A percentile compares a stretch with the other conserved stretches of the same genome.
phyloP scores from a whole-genome alignment of 2,113 vertebrate species.

The Callipepla californica region DNA sequence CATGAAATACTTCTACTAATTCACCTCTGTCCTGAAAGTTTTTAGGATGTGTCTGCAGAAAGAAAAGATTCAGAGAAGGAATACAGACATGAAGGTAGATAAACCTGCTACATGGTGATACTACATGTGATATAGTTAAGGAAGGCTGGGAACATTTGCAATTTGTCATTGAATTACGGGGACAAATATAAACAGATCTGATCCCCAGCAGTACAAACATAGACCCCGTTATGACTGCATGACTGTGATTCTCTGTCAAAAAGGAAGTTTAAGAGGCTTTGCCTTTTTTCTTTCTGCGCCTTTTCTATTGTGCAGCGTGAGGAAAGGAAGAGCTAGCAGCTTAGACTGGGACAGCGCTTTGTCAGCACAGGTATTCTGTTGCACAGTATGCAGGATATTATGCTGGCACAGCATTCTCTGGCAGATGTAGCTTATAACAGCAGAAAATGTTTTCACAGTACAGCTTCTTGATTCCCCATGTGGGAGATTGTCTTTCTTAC shows the following conservation, averaged over 20 bases:
- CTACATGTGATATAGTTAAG: rapidly evolving
- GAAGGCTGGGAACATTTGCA: background rate
- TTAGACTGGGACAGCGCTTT: background rate
- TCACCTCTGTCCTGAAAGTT: background rate
- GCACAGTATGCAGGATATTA: background rate
- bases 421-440: background rate
- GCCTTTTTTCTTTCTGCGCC: background rate
- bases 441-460: background rate
- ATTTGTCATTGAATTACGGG: background rate
- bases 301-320: background rate
- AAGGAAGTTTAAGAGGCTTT: background rate
- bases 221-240: rapidly evolving
- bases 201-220: background rate
- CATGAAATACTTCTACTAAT: background rate
- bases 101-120: background rate
- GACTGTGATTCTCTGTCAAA: background rate
- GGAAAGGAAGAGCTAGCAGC: background rate
- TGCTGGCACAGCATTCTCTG: conserved; percentile 16
- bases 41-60: background rate
- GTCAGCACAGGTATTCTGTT: background rate
- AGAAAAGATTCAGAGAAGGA: background rate
- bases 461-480: background rate
- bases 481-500: background rate
- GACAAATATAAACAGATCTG: background rate
- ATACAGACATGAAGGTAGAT: background rate